Conservation (phyloP, 2,113 vertebrate species). For the Pleuronectes platessa region DNA sequence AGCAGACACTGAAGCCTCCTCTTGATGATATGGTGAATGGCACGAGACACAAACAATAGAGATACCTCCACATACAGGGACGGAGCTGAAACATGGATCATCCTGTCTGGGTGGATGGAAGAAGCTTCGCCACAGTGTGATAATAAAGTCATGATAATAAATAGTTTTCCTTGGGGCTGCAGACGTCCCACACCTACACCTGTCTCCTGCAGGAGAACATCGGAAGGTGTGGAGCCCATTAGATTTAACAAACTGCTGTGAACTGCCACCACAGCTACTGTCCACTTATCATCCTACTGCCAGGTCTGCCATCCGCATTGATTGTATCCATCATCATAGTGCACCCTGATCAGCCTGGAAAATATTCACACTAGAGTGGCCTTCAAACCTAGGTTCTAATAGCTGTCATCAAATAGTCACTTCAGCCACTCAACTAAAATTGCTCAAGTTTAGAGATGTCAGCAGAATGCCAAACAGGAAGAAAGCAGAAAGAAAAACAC, state of each 20-base stretch:
- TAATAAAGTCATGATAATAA: conserved; percentile 8
- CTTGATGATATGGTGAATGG: conserved; percentile 6
- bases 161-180: background rate
- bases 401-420: background rate
- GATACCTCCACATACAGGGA: background rate
- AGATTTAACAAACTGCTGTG: background rate
- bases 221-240: background rate
- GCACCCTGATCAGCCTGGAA: background rate
- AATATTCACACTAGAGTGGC: background rate
- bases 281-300: background rate
- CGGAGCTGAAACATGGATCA: background rate
- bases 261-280: background rate
- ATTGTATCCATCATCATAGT: background rate
- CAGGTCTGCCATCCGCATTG: background rate
- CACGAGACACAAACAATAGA: conserved; percentile 1
- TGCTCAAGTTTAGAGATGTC: background rate
- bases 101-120: background rate
- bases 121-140: background rate
- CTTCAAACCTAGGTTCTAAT: background rate
- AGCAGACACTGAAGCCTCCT: conserved; percentile 21
- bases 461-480: conserved; percentile 3
- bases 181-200: background rate
- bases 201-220: background rate
- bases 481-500: background rate
- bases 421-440: background rate